Base-by-base conservation (phyloP, 2,113 vertebrate species). In the Sclerurus mexicanus region DNA sequence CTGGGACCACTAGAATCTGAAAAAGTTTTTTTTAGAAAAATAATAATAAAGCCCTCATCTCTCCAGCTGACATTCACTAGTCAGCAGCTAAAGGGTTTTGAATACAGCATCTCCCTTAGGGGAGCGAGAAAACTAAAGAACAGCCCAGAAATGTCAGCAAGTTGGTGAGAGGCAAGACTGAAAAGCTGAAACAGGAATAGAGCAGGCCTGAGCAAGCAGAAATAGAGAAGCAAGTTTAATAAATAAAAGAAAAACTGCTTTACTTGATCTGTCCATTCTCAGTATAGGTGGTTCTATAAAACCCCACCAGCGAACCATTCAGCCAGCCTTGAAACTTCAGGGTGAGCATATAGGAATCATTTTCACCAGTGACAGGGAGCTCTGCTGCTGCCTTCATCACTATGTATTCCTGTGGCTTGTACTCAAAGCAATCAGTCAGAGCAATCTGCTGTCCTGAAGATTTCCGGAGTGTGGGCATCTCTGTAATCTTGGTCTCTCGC, bases 221-320 rank as follows among this genome's bases (percentile, higher is more conserved):
- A 94, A 78, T 12, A 75, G 55, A 89, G 47, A 85, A 89, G 75
- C 28, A 56, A 84, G 52, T 46, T 52, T 87, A 60, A 72, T 80
- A 80, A 72, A 85, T 86, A 92, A 89, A 92, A 46, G 21, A 62
- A 69, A 91, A 96, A 86, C 33, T 46, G 42, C 49, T 87, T 98
- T 98, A 99, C 99, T 98, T 99, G 95, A 46, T 95, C 16, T 66
- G 5, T 39, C 97, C 98, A 0, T 97, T 59, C 85, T 99, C 99
- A 13, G 49, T 88, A 95, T 99, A 99, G 9, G 98, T 98, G 37
- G 99, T 99, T 77, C 97, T 98, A 85, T 99, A 99, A 93, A 99
- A 99, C 5, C 99, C 99, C 92, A 99, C 99, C 44, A 99, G 98
- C 3, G 99, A 99, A 79, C 98, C 98, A 5, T 99, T 99, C 67